Conservation (phyloP, 2,113 vertebrate species). For the Eurystomus gularis region DNA sequence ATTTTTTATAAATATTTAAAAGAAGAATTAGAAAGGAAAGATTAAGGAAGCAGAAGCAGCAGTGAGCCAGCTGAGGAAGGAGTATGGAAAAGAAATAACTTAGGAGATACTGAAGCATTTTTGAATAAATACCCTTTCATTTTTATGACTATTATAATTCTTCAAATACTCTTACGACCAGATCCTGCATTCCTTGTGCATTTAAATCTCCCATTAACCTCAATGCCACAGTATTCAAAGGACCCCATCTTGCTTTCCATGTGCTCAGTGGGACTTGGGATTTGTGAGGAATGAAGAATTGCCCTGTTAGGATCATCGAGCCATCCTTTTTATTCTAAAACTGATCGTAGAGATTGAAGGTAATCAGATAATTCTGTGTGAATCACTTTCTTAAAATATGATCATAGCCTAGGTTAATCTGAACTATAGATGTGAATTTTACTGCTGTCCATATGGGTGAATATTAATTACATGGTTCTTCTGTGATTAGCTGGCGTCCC, state of each 20-base stretch:
- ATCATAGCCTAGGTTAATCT: not conserved
- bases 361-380: not conserved
- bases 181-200: slow-evolving; percentile 10
- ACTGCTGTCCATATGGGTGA: not conserved
- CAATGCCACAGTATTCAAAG: slow-evolving; percentile 11
- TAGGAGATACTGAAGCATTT: not conserved
- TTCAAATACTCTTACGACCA: not conserved
- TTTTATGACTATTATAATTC: slow-evolving; percentile 26
- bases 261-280: not conserved
- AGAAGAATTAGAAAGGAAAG: slow-evolving; percentile 39
- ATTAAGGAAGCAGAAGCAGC: not conserved
- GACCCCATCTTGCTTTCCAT: not conserved
- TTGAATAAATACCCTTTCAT: slow-evolving; percentile 33
- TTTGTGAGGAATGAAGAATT: slow-evolving; percentile 17
- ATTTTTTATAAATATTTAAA: slow-evolving; percentile 41
- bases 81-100: slow-evolving; percentile 1
- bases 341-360: not conserved
- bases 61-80: slow-evolving; percentile 14
- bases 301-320: not conserved
- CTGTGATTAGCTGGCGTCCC: not conserved
- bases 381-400: not conserved
- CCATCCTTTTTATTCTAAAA: not conserved
- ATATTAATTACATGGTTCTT: not conserved
- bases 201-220: slow-evolving; percentile 39
- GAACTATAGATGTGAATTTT: not conserved